A percentile compares a stretch with the other conserved stretches of the same genome.
These are phyloP conservation scores for Sympetrum striolatum DNA, from an alignment of 2,888 invertebrate species.

Conservation along the genomic window DNA sequence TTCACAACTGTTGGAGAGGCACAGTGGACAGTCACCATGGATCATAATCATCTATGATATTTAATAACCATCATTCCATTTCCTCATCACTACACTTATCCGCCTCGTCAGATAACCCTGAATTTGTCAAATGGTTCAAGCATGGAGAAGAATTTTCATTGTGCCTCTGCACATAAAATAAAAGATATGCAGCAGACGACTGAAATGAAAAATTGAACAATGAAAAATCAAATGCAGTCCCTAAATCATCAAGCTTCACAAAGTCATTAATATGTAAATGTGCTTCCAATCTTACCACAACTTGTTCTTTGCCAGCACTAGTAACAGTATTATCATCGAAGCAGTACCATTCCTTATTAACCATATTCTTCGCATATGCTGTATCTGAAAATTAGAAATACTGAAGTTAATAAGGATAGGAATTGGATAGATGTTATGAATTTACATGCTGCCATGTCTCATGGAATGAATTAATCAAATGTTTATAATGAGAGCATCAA, in stretches of 20 bases:
- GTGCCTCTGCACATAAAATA: constrained; percentile 58
- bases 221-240: not conserved
- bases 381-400: constrained; percentile 57
- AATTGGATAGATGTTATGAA: no score
- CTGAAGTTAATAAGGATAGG: not conserved
- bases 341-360: constrained; percentile 60
- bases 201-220: constrained; percentile 49
- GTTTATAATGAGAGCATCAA: no score
- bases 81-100: constrained; percentile 22
- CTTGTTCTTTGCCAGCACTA: constrained; percentile 56
- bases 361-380: constrained; percentile 61
- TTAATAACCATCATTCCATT: not conserved
- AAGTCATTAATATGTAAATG: not conserved
- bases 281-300: constrained; percentile 57
- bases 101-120: not conserved
- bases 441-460: no score
- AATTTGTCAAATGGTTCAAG: not conserved
- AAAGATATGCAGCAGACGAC: constrained; percentile 62
- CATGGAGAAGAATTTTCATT: not conserved
- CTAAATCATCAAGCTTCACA: not conserved
- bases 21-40: not conserved
- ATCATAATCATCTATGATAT: not conserved
- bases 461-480: no score
- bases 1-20: not conserved
- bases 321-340: constrained; percentile 63